Evolutionary conservation across 2,797 vertebrate species (phyloP), one percentile per base, ranked within the genome.

Genomic region (Limosa lapponica): DNA sequence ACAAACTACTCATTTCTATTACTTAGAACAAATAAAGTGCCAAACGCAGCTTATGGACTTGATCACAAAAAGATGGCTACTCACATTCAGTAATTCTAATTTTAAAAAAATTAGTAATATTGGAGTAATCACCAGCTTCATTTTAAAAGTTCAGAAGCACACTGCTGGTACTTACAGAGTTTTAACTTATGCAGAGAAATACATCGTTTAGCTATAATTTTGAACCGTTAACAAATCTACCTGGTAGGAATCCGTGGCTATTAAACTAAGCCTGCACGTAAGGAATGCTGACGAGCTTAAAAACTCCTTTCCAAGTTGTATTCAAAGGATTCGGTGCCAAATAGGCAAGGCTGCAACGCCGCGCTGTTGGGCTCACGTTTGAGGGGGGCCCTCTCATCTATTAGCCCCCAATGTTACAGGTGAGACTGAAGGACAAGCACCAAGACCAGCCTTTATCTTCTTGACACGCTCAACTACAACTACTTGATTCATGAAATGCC

Each of bases 391-490:
- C 73, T 36, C 89, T 92, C 82, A 89, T 98, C 97, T 96, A 97
- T 98, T 97, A 98, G 98, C 97, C 96, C 94, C 11, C 95, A 74
- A 93, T 52, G 98, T 97, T 98, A 96, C 98, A 97, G 98, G 97
- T 98, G 98, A 98, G 97, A 96, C 94, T 48, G 90, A 98, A 98
- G 98, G 98, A 97, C 98, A 96, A 61, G 96, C 95, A 10, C 18
- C 69, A 89, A 96, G 91, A 95, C 95, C 96, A 82, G 92, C 96
- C 95, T 98, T 98, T 98, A 98, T 98, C 98, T 98, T 98, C 97
- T 94, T 98, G 98, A 98, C 98, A 98, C 62, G 89, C 95, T 97
- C 98, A 96, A 97, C 97, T 98, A 97, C 97, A 98, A 98, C 97
- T 96, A 96, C 97, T 98, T 98, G 98, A 97, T 98, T 98, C 98